These are phyloP conservation scores for Rapana venosa DNA, from an alignment of 2,888 invertebrate genomes.

Conservation along the genomic window DNA sequence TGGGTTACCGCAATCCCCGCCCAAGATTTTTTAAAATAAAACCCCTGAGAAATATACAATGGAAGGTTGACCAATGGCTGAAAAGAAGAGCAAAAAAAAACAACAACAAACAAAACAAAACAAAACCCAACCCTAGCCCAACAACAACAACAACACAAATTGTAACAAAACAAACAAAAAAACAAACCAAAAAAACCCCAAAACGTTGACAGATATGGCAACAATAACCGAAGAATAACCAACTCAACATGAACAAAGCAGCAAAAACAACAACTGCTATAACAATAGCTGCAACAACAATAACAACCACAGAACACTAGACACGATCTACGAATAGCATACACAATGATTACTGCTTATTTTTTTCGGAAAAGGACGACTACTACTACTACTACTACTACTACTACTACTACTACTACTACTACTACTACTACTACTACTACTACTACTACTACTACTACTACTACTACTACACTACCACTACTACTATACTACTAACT, in stretches of 20 bases:
- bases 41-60: too few relatives aligned
- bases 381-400: constrained; percentile 20
- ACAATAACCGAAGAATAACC: background rate
- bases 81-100: too few relatives aligned
- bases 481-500: too few relatives aligned
- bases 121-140: too few relatives aligned
- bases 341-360: background rate
- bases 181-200: background rate
- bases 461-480: background rate
- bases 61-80: too few relatives aligned
- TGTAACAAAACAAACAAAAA: too few relatives aligned
- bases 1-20: too few relatives aligned
- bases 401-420: constrained; percentile 39
- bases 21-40: too few relatives aligned
- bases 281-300: too few relatives aligned
- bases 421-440: constrained; percentile 39
- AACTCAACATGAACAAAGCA: background rate
- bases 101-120: background rate
- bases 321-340: background rate
- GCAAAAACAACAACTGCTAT: too few relatives aligned
- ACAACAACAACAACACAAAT: too few relatives aligned
- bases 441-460: constrained; percentile 25
- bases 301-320: background rate
- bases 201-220: background rate
- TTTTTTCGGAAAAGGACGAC: background rate